A percentile compares a stretch with the other conserved stretches of the same genome.
Conservation (phyloP, 2,797 vertebrate species). For the Hypotaenidia philippensis region DNA sequence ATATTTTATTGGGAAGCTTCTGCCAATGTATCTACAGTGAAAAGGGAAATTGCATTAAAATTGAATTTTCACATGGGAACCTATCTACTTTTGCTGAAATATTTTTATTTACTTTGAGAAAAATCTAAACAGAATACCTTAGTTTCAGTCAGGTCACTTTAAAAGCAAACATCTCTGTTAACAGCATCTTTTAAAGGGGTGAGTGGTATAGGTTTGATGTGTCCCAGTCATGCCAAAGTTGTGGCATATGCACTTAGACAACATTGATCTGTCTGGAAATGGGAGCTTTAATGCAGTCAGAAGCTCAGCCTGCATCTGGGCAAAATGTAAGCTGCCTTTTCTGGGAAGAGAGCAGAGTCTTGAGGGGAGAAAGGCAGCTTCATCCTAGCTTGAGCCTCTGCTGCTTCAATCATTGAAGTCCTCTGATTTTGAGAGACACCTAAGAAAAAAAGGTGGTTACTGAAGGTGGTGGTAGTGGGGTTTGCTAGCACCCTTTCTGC, state of each 20-base stretch:
- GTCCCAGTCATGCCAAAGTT: neutral
- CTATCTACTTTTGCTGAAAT: neutral
- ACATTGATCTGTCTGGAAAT: neutral
- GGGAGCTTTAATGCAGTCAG: neutral
- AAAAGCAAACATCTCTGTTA: neutral
- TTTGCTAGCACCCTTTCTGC: neutral
- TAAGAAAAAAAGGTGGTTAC: neutral
- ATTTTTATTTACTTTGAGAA: neutral
- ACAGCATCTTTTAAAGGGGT: neutral
- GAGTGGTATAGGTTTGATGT: neutral
- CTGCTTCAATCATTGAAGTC: neutral
- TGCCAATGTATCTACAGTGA: neutral
- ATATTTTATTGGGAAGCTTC: neutral
- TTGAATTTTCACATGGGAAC: neutral
- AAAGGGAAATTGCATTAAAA: conserved; percentile 12
- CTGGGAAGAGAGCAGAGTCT: neutral
- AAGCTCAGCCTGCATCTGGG: neutral
- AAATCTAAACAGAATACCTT: neutral
- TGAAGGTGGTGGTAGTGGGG: neutral
- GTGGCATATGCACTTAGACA: neutral
- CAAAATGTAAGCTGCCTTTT: neutral
- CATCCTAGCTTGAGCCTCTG: neutral
- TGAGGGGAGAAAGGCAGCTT: neutral
- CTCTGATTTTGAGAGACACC: neutral
- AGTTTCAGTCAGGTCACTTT: neutral